Evolutionary conservation across 92 coral and sea anemone species (phyloP), one percentile per base, ranked within the genome.

Genomic region (Phenganax marumi): DNA sequence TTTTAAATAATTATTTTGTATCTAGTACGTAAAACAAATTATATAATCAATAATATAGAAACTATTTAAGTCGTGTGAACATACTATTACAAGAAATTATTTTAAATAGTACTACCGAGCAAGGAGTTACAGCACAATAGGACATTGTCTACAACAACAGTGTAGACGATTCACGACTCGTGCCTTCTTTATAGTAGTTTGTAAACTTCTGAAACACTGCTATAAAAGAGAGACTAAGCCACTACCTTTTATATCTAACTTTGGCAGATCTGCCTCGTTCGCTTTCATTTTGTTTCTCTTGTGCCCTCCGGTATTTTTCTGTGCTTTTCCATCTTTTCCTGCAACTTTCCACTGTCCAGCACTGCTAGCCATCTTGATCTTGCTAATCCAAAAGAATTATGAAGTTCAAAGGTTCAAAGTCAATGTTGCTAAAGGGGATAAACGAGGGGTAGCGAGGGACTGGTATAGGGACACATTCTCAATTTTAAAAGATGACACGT

Each of bases 281-380:
- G 80, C 79, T 83, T 92, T 96, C n/a, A 88, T 70, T 76, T 78
- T 78, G 61, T 78, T 61, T 23, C 63, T 78, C 73, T 92, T 96
- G 76, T 92, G 92, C 19, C 92, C 90, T 70, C 89, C 89, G 60
- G 71, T 76, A 18, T 84, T 81, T 46, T 89, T 68, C 49, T 89
- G 88, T 73, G 90, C 91, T 90, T 92, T 96, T 50, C 92, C 97
- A 12, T 91, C 92, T 63, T 92, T 96, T 60, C 98, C 98, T 51
- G 91, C 99, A 33, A 96, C 97, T 86, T 96, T 97, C 99, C 99
- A 96, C 66, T 96, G 91, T 46, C 97, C 99, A 53, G 86, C 19
- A 78, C 43, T 46, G 25, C 77, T 81, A 95, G 99, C 99, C 99
- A 96, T 96, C 74, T 96, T 93, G 90, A n/a, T n/a, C n/a, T n/a